phyloP scores from a whole-genome alignment of 2,113 vertebrate species.

The Miniopterus natalensis region DNA sequence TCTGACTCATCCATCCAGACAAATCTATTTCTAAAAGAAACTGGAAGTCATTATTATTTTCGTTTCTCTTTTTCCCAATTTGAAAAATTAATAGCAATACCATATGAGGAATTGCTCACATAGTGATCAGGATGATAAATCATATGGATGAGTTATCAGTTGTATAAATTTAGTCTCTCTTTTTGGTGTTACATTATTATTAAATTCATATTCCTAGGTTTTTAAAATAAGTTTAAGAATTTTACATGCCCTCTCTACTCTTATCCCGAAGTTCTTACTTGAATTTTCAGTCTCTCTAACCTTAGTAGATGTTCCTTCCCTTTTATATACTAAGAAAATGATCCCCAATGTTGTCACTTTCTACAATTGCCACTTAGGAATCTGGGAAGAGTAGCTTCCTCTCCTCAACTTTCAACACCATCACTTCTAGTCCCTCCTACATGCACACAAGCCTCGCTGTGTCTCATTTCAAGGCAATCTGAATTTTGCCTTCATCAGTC shows the following conservation, averaged over 20 bases:
- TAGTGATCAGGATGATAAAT: background rate
- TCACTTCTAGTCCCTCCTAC: background rate
- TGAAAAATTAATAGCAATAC: background rate
- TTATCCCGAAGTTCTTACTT: background rate
- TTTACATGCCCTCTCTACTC: background rate
- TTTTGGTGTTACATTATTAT: background rate
- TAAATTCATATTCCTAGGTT: background rate
- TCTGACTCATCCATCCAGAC: background rate
- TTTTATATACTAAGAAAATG: background rate
- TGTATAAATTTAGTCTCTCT: background rate
- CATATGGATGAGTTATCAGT: background rate
- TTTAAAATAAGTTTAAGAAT: background rate
- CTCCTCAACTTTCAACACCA: background rate
- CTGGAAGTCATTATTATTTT: background rate
- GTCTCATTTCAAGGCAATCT: background rate
- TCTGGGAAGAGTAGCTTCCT: background rate
- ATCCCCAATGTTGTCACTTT: background rate
- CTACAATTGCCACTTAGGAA: background rate
- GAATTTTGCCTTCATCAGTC: background rate
- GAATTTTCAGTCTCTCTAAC: background rate
- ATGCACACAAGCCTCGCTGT: background rate
- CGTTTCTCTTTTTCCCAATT: background rate
- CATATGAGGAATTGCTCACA: background rate
- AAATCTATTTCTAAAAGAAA: background rate
- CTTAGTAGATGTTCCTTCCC: background rate